Base-by-base conservation (phyloP, 1,140 invertebrate genomes). In the Drosophila mauritiana region DNA sequence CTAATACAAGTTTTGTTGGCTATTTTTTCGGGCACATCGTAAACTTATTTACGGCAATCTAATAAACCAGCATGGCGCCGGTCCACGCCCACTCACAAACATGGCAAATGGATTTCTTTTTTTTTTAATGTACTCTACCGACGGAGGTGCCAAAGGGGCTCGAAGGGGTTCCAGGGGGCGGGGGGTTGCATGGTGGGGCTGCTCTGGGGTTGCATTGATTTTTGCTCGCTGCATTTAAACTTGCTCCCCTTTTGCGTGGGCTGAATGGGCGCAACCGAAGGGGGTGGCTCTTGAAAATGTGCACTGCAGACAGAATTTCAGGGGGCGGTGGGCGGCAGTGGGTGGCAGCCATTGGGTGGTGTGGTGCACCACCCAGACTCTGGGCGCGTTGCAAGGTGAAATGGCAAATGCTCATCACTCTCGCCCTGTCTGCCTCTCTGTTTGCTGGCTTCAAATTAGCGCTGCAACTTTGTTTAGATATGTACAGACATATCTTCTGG, bases 191-290 rank as follows among this genome's bases (percentile, higher is more conserved):
- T 10, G 31, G 31, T 55, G 13, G 27, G 52, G 58, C 56, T 73
- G 73, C 74, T 85, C 68, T 81, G 82, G 82, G 82, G 82, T 78
- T 88, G 83, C 86, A 90, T 90, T 90, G 86, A 90, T 86, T 90
- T 90, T 86, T 86, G 83, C 86, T 85, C 79, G 75, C 69, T 90
- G 86, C 86, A 90, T 90, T 90, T 90, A 90, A 90, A 90, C 86
- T 90, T 90, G 86, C 86, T 90, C 82, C 86, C 88, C 86, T 75
- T 90, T 90, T 64, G 46, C 59, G 25, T 13, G n/a, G 45, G 61
- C 52, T 56, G 45, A 36, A 22, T 45, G 20, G 17, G 31, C 15
- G 15, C 13, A 11, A 17, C 8, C 15, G 12, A 17, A 20, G 25
- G 43, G 39, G 37, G 17, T 45, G 51, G 55, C 55, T 77, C 81